These are phyloP conservation scores for Drosophila trapezifrons DNA, from an alignment of 1,140 invertebrate species.

Conservation along the genomic window DNA sequence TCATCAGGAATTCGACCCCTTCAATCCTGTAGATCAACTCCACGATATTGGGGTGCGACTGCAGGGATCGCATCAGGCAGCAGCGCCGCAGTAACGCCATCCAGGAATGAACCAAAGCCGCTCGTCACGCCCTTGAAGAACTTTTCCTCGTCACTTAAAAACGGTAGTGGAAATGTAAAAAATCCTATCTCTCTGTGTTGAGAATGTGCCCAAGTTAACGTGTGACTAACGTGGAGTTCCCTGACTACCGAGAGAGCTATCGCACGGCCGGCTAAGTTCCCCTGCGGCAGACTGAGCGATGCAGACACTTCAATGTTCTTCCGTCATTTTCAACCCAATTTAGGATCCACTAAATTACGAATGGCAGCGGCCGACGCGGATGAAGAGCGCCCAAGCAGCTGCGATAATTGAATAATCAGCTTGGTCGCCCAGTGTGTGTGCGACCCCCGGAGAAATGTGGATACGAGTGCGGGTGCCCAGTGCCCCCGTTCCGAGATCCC, in stretches of 20 bases:
- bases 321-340: slow-evolving; percentile 54
- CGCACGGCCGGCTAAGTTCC: slow-evolving; percentile 20
- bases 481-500: not conserved
- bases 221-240: not conserved
- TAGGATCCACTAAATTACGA: slow-evolving; percentile 64
- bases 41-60: slow-evolving; percentile 35
- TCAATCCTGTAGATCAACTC: slow-evolving; percentile 8
- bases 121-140: slow-evolving; percentile 27
- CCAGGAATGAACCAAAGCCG: slow-evolving; percentile 1
- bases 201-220: no score
- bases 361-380: slow-evolving; percentile 50
- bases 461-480: slow-evolving; percentile 1
- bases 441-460: slow-evolving; percentile 39
- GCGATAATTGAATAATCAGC: slow-evolving; percentile 79
- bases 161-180: no score
- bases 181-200: no score
- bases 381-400: slow-evolving; percentile 69
- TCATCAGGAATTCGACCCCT: not conserved
- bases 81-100: slow-evolving; percentile 19
- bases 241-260: not conserved
- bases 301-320: slow-evolving; percentile 46
- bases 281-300: slow-evolving; percentile 29
- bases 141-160: slow-evolving; percentile 14
- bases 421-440: slow-evolving; percentile 55
- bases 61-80: slow-evolving; percentile 13